A percentile compares a stretch with the other conserved stretches of the same genome.
phyloP scores from a whole-genome alignment of 64 coral and sea anemone species.

The Montipora cactus region DNA sequence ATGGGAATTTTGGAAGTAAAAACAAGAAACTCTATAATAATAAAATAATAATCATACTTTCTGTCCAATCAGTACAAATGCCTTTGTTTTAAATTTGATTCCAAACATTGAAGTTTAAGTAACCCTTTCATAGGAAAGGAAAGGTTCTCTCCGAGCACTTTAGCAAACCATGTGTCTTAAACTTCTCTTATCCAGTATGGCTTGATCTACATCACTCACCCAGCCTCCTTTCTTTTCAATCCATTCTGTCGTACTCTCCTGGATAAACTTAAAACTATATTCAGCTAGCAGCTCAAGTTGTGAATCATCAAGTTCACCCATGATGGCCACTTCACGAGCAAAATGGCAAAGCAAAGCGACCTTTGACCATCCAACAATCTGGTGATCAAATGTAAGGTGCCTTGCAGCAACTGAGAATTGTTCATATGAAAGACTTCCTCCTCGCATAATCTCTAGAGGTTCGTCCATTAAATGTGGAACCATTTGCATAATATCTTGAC shows the following conservation, averaged over 20 bases:
- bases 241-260: slow-evolving; percentile 92
- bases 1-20: too few species aligned
- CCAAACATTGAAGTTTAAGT: too few species aligned
- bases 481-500: slow-evolving; percentile 85
- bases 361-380: slow-evolving; percentile 94
- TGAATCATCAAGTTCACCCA: slow-evolving; percentile 81
- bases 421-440: slow-evolving; percentile 78
- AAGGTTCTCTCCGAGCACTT: too few species aligned
- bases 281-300: slow-evolving; percentile 86
- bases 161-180: too few species aligned
- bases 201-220: slow-evolving; percentile 51
- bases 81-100: too few species aligned
- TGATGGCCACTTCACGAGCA: slow-evolving; percentile 90
- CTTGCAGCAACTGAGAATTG: slow-evolving; percentile 85
- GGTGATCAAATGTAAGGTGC: slow-evolving; percentile 82
- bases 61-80: too few species aligned
- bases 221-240: slow-evolving; percentile 98
- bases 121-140: too few species aligned
- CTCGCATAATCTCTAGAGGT: slow-evolving; percentile 63
- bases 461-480: slow-evolving; percentile 90
- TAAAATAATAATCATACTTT: too few species aligned
- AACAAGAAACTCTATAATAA: too few species aligned
- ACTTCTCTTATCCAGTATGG: too few species aligned
- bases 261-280: slow-evolving; percentile 90
- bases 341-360: slow-evolving; percentile 94